A percentile compares a stretch with the other conserved stretches of the same genome.
phyloP scores from a whole-genome alignment of 2,797 vertebrate species.

The Helicolenus hilgendorfi region DNA sequence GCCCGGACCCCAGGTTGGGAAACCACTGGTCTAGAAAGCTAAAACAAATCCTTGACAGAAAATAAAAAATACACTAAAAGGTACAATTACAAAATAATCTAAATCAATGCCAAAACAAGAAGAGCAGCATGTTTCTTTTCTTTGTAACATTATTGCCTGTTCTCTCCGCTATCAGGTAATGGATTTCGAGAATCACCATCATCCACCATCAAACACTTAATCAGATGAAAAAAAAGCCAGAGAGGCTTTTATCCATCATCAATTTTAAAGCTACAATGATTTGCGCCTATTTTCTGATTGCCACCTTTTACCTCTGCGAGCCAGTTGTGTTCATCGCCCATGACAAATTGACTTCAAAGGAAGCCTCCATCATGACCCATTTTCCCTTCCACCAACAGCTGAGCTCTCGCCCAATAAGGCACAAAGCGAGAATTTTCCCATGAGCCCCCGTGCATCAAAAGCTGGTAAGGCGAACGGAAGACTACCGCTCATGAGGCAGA shows the following conservation, averaged over 20 bases:
- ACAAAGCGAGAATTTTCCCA: slow-evolving; percentile 72
- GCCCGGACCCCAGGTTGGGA: too few species aligned
- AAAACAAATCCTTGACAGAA: not conserved
- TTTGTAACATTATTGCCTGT: slow-evolving; percentile 2
- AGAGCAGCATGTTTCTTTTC: not conserved
- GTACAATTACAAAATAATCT: not conserved
- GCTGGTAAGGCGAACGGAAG: slow-evolving; percentile 49
- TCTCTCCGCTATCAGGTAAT: slow-evolving; percentile 52
- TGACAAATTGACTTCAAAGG: slow-evolving; percentile 83
- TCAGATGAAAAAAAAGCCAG: slow-evolving; percentile 55
- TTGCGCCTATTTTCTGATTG: slow-evolving; percentile 71
- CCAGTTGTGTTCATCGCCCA: slow-evolving; percentile 68
- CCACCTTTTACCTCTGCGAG: slow-evolving; percentile 75
- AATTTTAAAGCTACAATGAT: slow-evolving; percentile 67
- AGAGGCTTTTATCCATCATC: slow-evolving; percentile 73
- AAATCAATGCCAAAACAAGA: not conserved
- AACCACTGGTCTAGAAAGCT: not conserved
- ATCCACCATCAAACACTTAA: slow-evolving; percentile 61
- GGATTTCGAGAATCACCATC: slow-evolving; percentile 48
- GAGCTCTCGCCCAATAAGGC: slow-evolving; percentile 67
- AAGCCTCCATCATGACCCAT: slow-evolving; percentile 77
- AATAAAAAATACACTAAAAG: not conserved
- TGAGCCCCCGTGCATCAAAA: slow-evolving; percentile 54
- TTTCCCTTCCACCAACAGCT: slow-evolving; percentile 77
- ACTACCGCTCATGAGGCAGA: not conserved